Base-by-base conservation (phyloP, 2,797 vertebrate genomes). In the Dallia pectoralis region DNA sequence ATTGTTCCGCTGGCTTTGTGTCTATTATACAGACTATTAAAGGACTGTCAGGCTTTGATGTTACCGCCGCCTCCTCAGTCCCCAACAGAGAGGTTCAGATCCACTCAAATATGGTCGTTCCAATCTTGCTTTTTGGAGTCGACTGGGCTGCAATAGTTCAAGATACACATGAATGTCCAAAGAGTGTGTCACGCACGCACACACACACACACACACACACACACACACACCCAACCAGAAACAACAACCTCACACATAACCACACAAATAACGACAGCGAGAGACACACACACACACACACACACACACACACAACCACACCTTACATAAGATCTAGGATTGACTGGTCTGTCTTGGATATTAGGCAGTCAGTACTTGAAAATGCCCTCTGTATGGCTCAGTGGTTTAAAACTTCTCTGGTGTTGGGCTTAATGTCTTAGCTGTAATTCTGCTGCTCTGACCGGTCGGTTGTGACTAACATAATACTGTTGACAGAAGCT, bases 21-120 rank as follows among this genome's bases (percentile, higher is more conserved):
- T 44, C 40, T 44, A 14, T 2, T 14, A 44, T 56, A 19, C 18
- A 56, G 59, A 4, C 14, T 29, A 15, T 27, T 27, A 29, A 11
- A 62, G 59, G 81, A 84, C 84, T 83, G 32, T 16, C 63, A 79
- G 11, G 84, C 89, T 91, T 90, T 90, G 87, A 89, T 87, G 87
- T 88, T 78, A 84, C 79, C 81, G 77, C 85, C 84, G 83, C 81
- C 82, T 80, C 84, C 27, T 25, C 80, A 78, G 81, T 81, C 82
- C 77, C 75, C 86, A 79, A 75, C 85, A 78, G 86, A 3, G 14
- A 11, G 40, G 1, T 44, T 44, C 40, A 11, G 11, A 44, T 0
- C 11, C 11, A 44, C 40, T 44, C 3, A 44, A 44, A 44, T 44
- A 44, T 11, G 9, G 14, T 1, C 40, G 14, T 44, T 44, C 14